These are phyloP conservation scores for Brassicogethes aeneus DNA, from an alignment of 2,888 invertebrate genomes.

Conservation along the genomic window DNA sequence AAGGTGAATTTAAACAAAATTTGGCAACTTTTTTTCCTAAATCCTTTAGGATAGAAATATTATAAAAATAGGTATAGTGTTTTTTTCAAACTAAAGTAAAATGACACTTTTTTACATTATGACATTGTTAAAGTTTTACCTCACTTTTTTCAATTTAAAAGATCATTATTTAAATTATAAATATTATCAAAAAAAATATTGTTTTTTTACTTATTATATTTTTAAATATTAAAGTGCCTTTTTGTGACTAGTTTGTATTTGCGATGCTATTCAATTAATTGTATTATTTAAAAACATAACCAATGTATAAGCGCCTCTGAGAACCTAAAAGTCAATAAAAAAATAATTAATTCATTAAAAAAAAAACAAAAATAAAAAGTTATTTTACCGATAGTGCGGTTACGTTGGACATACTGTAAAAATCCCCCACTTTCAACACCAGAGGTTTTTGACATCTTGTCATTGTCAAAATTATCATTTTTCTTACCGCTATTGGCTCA, in stretches of 20 bases:
- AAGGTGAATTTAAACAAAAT: too few relatives aligned
- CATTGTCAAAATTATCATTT: not conserved
- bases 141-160: too few relatives aligned
- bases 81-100: too few relatives aligned
- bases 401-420: not conserved
- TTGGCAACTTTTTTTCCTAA: too few relatives aligned
- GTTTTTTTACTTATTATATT: not conserved
- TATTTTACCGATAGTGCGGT: not conserved
- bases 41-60: too few relatives aligned
- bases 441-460: not conserved
- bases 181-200: too few relatives aligned
- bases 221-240: not conserved
- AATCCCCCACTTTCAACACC: not conserved
- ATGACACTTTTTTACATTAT: too few relatives aligned
- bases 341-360: too few relatives aligned
- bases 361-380: not conserved
- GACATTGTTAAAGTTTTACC: too few relatives aligned
- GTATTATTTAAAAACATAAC: not conserved
- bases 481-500: not conserved
- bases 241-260: too few relatives aligned
- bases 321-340: not conserved
- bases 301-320: not conserved
- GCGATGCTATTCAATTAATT: not conserved
- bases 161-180: too few relatives aligned
- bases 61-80: too few relatives aligned